phyloP scores from a whole-genome alignment of 53 echinoderm and acorn worm genomes.

The Patiria pectinifera region DNA sequence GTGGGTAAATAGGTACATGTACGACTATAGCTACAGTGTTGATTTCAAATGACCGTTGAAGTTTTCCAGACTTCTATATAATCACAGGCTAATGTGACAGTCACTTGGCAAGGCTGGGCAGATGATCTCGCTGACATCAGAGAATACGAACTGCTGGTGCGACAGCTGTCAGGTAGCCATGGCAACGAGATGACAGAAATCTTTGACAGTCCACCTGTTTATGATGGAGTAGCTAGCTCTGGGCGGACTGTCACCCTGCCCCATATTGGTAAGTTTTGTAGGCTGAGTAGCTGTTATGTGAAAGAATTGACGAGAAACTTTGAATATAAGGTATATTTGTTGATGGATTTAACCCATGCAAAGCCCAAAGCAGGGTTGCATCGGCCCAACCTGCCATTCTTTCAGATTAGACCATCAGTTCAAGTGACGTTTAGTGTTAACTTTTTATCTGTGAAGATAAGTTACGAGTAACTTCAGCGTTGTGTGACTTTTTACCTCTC shows the following conservation, averaged over 20 bases:
- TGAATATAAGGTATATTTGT: neutral
- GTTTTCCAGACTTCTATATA: neutral
- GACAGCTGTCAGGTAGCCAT: constrained; percentile 33
- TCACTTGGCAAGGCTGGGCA: constrained; percentile 42
- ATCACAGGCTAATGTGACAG: neutral
- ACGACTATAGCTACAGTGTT: neutral
- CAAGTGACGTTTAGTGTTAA: no score
- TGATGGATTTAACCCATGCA: no score
- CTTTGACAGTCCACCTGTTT: constrained; percentile 11
- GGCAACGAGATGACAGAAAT: constrained; percentile 37
- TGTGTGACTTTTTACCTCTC: no score
- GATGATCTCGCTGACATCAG: constrained; percentile 31
- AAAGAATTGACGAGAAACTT: neutral
- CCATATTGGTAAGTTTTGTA: neutral
- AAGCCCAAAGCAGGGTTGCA: no score
- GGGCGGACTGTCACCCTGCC: constrained; percentile 2
- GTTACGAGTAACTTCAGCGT: no score
- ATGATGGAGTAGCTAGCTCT: neutral
- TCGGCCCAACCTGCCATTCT: no score
- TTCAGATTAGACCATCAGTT: no score
- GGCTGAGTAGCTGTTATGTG: neutral
- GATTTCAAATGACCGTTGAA: neutral
- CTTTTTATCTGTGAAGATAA: no score
- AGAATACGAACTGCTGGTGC: constrained; percentile 34
- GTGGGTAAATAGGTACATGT: neutral